phyloP scores from a whole-genome alignment of 2,113 vertebrate species.

The Chrysemys picta region DNA sequence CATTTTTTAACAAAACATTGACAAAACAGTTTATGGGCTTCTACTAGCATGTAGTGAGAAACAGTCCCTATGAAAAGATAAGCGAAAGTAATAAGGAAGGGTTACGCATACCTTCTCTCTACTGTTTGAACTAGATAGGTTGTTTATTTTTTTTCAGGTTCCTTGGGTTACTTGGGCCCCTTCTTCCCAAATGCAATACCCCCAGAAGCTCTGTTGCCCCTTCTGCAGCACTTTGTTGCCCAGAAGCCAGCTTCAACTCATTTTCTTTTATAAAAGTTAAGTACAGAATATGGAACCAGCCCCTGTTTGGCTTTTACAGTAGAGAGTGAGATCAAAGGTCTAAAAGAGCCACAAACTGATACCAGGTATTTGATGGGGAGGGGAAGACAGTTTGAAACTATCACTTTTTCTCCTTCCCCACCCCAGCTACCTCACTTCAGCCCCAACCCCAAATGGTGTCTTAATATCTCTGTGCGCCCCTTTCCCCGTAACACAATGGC shows the following conservation, averaged over 20 bases:
- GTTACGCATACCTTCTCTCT: neutral
- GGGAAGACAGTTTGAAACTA: neutral
- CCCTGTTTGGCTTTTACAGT: neutral
- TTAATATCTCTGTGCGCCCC: neutral
- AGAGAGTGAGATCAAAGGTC: neutral
- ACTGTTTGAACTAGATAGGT: neutral
- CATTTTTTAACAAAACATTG: neutral
- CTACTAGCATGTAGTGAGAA: neutral
- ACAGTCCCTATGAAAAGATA: neutral
- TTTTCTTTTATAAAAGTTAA: slow-evolving; percentile 43
- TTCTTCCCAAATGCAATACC: neutral
- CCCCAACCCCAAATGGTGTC: neutral
- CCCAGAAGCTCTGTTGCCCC: neutral
- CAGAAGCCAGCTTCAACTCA: slow-evolving; percentile 5
- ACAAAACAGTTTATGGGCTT: neutral
- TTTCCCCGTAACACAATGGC: neutral
- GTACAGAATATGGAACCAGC: slow-evolving; percentile 4
- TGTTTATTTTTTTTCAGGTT: neutral
- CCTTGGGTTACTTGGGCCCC: neutral
- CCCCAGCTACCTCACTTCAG: neutral
- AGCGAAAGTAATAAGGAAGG: neutral
- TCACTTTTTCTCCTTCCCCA: neutral
- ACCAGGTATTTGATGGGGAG: neutral
- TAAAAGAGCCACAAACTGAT: neutral
- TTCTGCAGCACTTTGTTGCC: neutral